Evolutionary conservation across 2,797 vertebrate species (phyloP).

Genomic region (Caiman crocodilus): DNA sequence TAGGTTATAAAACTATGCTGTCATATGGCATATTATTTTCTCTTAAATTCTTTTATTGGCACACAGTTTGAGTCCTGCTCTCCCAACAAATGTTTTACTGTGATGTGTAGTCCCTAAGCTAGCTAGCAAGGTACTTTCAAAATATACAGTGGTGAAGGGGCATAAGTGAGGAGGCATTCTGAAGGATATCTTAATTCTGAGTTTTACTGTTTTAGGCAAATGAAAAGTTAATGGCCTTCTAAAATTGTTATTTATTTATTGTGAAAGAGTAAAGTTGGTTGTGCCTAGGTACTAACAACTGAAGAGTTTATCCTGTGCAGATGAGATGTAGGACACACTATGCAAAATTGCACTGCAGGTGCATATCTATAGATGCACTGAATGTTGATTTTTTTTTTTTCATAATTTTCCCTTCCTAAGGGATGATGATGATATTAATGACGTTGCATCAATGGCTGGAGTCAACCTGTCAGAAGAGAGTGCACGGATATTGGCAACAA

Average conservation of each 20-base stretch:
- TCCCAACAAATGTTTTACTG: not conserved
- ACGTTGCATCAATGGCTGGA: constrained; percentile 96
- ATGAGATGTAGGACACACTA: not conserved
- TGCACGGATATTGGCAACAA: constrained; percentile 93
- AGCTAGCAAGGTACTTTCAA: not conserved
- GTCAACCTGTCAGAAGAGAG: constrained; percentile 96
- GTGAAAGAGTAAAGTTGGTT: not conserved
- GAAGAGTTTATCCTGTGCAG: not conserved
- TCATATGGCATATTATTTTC: not conserved
- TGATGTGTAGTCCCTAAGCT: not conserved
- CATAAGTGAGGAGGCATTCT: not conserved
- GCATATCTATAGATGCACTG: not conserved
- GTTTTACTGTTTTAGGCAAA: rapidly evolving
- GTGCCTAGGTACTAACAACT: not conserved
- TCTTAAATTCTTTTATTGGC: not conserved
- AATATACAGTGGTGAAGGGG: not conserved
- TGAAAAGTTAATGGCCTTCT: rapidly evolving
- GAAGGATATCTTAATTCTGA: not conserved
- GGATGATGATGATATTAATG: constrained; percentile 97
- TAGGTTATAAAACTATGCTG: not conserved
- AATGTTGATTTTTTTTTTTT: not conserved
- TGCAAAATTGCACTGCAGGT: not conserved
- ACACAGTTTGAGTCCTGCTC: not conserved
- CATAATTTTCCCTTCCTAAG: constrained; percentile 73
- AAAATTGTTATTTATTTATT: not conserved